Evolutionary conservation across 2,888 invertebrate genomes (phyloP).

Genomic region (Hirtodrosophila duncani): DNA sequence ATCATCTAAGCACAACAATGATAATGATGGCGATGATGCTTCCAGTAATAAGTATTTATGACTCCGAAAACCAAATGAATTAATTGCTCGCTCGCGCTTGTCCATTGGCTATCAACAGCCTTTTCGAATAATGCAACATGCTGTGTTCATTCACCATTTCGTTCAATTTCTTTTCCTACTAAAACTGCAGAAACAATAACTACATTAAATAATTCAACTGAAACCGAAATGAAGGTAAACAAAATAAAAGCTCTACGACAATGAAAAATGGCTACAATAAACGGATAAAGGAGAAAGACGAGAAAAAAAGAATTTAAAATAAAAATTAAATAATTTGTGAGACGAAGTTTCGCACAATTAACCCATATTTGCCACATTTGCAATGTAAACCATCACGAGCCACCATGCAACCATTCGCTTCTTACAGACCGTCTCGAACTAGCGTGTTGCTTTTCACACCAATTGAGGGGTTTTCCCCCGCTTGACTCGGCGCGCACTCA

Average conservation of each 20-base stretch:
- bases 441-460: constrained; percentile 73
- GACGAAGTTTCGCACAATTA: constrained; percentile 69
- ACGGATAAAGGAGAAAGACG: constrained; percentile 15
- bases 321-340: constrained; percentile 54
- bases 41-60: constrained; percentile 19
- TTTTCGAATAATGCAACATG: too few species aligned
- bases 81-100: constrained; percentile 25
- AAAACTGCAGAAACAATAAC: too few species aligned
- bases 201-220: too few species aligned
- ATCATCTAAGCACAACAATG: neutral
- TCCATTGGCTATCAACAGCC: too few species aligned
- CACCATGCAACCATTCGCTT: neutral
- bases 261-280: too few species aligned
- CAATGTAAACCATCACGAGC: constrained; percentile 38
- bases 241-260: too few species aligned
- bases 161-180: too few species aligned
- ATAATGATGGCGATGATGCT: neutral
- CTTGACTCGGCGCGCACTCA: constrained; percentile 63
- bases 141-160: too few species aligned
- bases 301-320: constrained; percentile 33
- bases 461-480: constrained; percentile 48
- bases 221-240: too few species aligned
- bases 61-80: constrained; percentile 36
- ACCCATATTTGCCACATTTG: constrained; percentile 58
- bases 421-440: constrained; percentile 11